Evolutionary conservation across 2,888 invertebrate species (phyloP).

Genomic region (Cephalotes varians): DNA sequence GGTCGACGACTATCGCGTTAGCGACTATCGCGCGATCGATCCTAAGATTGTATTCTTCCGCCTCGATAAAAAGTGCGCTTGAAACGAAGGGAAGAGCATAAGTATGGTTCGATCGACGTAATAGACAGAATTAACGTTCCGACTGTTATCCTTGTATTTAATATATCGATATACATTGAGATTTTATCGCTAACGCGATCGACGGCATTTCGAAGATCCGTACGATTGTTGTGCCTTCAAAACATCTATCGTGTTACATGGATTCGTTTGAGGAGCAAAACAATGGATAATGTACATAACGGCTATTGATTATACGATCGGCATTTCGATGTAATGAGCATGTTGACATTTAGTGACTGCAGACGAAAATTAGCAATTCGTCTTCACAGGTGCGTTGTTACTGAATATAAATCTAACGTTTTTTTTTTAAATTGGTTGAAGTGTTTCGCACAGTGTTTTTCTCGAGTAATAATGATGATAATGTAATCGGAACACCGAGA

Average conservation of each 20-base stretch:
- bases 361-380: slow-evolving; percentile 14
- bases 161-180: slow-evolving; percentile 1
- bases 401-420: background rate
- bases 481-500: background rate
- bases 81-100: slow-evolving; percentile 19
- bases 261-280: slow-evolving; percentile 47
- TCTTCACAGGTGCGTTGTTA: background rate
- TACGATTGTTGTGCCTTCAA: slow-evolving; percentile 43
- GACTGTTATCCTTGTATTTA: background rate
- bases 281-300: slow-evolving; percentile 42
- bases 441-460: background rate
- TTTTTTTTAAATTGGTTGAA: background rate
- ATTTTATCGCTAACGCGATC: slow-evolving; percentile 25
- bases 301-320: slow-evolving; percentile 19
- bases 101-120: slow-evolving; percentile 5
- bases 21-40: slow-evolving; percentile 21
- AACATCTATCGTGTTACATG: slow-evolving; percentile 52
- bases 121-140: background rate
- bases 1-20: slow-evolving; percentile 41
- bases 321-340: slow-evolving; percentile 18
- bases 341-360: background rate
- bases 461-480: background rate
- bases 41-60: slow-evolving; percentile 28
- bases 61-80: background rate
- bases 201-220: slow-evolving; percentile 29